Evolutionary conservation across 2,113 vertebrate genomes (phyloP), one percentile per base, ranked within the genome.

Genomic region (Hyaena hyaena): DNA sequence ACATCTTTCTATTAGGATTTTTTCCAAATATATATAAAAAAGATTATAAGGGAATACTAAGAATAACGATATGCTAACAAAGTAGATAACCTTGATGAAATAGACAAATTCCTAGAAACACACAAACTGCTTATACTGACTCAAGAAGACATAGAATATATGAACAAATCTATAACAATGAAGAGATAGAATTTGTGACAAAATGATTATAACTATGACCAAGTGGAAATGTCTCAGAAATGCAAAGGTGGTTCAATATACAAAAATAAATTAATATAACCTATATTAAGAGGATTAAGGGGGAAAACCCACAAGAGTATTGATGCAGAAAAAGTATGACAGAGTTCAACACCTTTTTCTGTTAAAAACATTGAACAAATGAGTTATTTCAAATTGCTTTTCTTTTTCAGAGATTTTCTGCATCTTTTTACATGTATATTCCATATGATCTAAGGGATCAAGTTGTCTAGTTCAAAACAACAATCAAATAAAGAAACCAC

Each of bases 121-220:
- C 24, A 69, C 66, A 73, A 71, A 55, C 66, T 88, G 71, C 17
- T 31, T 24, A 71, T 53, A 39, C 23, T 87, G 66, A 39, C 48
- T 87, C n/a, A 71, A 87, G 48, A 71, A 87, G n/a, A 85, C 48
- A 71, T 71, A 35, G n/a, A 71, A 4, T 73, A 55, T 53, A 23
- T 71, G 48, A 88, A 87, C 45, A 73, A 26, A 55, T 15, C n/a
- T 88, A 71, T 55, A 71, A 53, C 6, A 53, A 55, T 87, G 55
- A 55, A 73, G 65, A 69, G 43, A n/a, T 19, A 87, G 50, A 73
- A 88, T 88, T 55, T 73, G 15, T 88, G 28, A 55, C 17, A 55
- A 73, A 88, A 88, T 88, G n/a, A 88, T 88, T 88, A 58, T 88
- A 88, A 35, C n/a, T 73, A 43, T 88, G 85, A 88, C n/a, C n/a